Percentiles rank a stretch among this genome's conserved stretches.
These are phyloP conservation scores for Tupaia chinensis DNA, from an alignment of 2,113 vertebrate genomes.

Conservation along the genomic window DNA sequence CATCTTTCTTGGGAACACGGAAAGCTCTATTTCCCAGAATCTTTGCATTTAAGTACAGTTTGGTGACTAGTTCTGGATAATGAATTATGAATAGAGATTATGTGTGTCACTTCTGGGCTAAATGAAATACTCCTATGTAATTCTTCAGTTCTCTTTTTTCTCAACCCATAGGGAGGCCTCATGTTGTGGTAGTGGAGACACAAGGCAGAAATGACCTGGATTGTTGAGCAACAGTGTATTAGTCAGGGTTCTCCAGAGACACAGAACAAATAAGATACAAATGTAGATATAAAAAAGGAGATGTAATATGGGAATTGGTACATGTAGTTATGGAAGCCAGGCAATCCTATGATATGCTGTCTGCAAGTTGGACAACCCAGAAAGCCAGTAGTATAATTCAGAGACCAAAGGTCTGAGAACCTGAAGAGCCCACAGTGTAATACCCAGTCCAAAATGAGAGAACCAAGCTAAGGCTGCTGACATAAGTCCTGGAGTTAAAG, in stretches of 20 bases:
- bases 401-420: background rate
- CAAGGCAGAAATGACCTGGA: background rate
- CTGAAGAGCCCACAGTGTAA: background rate
- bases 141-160: background rate
- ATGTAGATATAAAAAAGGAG: background rate
- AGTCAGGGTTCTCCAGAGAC: background rate
- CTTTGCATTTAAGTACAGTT: background rate
- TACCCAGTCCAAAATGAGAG: background rate
- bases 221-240: background rate
- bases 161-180: background rate
- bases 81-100: background rate
- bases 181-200: background rate
- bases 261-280: background rate
- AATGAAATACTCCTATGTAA: background rate
- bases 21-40: slow-evolving; percentile 36
- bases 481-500: background rate
- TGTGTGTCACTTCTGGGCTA: background rate
- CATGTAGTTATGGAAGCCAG: background rate
- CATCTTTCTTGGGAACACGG: slow-evolving; percentile 43
- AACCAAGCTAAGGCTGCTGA: background rate
- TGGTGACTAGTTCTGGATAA: slow-evolving; percentile 1
- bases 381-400: background rate
- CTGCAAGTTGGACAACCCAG: background rate
- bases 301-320: background rate
- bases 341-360: background rate